Conservation (phyloP, 1,140 invertebrate species). For the Zaprionus ghesquierei region DNA sequence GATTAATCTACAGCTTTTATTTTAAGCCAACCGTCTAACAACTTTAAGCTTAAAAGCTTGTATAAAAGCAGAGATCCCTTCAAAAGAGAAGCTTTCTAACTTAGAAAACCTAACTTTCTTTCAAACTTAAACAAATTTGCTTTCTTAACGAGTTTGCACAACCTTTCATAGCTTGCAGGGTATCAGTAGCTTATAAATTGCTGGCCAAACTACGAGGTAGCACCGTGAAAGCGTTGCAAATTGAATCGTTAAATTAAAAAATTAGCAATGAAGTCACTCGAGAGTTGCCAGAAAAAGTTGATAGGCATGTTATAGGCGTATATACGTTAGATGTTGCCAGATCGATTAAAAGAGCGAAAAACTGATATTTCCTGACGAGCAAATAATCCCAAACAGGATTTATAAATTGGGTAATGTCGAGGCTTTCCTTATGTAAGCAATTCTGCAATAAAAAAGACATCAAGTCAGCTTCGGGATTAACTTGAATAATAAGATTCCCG, state of each 20-base stretch:
- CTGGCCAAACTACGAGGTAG: conserved; percentile 6
- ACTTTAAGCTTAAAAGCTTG: background rate
- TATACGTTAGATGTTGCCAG: background rate
- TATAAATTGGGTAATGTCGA: background rate
- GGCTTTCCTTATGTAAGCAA: background rate
- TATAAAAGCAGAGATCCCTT: background rate
- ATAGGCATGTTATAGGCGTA: conserved; percentile 2
- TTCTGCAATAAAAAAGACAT: background rate
- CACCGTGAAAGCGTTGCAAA: conserved; percentile 38
- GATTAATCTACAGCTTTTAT: background rate
- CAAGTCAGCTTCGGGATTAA: background rate
- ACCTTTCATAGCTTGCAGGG: background rate
- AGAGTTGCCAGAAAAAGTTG: background rate
- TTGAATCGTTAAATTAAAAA: conserved; percentile 32
- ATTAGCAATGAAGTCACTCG: conserved; percentile 21
- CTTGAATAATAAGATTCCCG: background rate
- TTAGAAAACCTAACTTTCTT: background rate
- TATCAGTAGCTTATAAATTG: conserved; percentile 23
- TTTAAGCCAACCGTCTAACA: background rate
- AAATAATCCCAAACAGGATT: background rate
- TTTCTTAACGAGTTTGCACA: too few relatives aligned
- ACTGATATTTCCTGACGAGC: background rate
- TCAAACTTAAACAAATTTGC: background rate
- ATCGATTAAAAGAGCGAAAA: background rate
- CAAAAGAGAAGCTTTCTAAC: background rate